A percentile compares a stretch with the other conserved stretches of the same genome.
phyloP scores from a whole-genome alignment of 2,888 invertebrate species.

The Dasypogon diadema region DNA sequence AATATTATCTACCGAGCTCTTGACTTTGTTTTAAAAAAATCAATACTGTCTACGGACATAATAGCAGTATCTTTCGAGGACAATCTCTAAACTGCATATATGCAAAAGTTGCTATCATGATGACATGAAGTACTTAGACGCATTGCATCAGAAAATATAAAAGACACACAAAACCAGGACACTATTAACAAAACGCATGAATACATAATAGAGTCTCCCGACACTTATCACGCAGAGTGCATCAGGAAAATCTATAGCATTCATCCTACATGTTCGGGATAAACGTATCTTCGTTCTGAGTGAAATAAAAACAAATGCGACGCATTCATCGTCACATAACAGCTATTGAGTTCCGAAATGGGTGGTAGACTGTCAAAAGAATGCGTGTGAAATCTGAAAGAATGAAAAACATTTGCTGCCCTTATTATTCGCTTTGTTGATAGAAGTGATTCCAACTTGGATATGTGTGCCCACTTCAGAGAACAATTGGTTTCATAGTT shows the following conservation, averaged over 20 bases:
- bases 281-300: neutral
- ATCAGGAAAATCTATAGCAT: neutral
- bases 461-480: conserved; percentile 25
- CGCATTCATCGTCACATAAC: neutral
- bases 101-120: too few relatives aligned
- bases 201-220: conserved; percentile 3
- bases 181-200: conserved; percentile 37
- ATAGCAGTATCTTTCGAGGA: too few relatives aligned
- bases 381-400: conserved; percentile 13
- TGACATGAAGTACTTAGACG: neutral
- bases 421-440: conserved; percentile 27
- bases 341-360: neutral
- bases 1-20: too few relatives aligned
- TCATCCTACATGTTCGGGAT: neutral
- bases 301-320: neutral
- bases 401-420: conserved; percentile 30
- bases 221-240: neutral
- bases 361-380: neutral
- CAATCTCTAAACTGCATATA: too few relatives aligned
- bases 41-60: too few relatives aligned
- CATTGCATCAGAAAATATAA: neutral
- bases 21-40: too few relatives aligned
- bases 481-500: conserved; percentile 41
- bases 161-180: neutral
- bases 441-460: conserved; percentile 17